Evolutionary conservation across 1,140 invertebrate species (phyloP), one percentile per base, ranked within the genome.

Genomic region (Tetragonula clypearis): DNA sequence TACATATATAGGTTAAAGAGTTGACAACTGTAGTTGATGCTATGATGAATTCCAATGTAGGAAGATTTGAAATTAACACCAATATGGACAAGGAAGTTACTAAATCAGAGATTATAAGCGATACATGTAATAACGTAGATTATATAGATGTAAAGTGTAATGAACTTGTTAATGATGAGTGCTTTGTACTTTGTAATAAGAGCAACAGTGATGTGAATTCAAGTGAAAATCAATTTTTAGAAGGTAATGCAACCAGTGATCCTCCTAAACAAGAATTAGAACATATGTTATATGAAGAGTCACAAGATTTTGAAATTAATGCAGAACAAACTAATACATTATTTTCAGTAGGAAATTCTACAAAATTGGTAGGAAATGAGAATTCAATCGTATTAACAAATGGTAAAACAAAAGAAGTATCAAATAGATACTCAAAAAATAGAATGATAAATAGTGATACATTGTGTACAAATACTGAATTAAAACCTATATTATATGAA

Each of bases 1-100:
- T 81, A 68, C 74, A 79, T 72, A 62, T 85, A 21, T 60, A 96
- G 95, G 94, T 96, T 8, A 95, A 95, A 91, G 94, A 95, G 78
- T 89, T 95, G 82, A 92, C 92, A 66, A 93, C 87, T 60, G 92
- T 95, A 69, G 92, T 94, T 17, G 86, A 93, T 84, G 91, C 92
- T 73, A 92, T 93, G 73, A 90, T 94, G 30, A 91, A 86, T 71
- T 90, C 91, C 21, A 86, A 91, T 71, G 26, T 76, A 58, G 56
- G 82, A 56, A 75, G 85, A 62, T 68, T 85, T 49, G 62, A 65
- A 76, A 62, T 35, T 49, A 76, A 76, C 68, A 41, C 62, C 71
- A 82, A 83, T 5, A 68, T 79, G 14, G 53, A 80, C 3, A 80
- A 41, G 66, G 66, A 60, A 65, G 62, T 80, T 76, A 62, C 26